Evolutionary conservation across 37 sponge, comb jelly and placozoan genomes (phyloP), one percentile per base, ranked within the genome.

Genomic region (Theonella swinhoei): DNA sequence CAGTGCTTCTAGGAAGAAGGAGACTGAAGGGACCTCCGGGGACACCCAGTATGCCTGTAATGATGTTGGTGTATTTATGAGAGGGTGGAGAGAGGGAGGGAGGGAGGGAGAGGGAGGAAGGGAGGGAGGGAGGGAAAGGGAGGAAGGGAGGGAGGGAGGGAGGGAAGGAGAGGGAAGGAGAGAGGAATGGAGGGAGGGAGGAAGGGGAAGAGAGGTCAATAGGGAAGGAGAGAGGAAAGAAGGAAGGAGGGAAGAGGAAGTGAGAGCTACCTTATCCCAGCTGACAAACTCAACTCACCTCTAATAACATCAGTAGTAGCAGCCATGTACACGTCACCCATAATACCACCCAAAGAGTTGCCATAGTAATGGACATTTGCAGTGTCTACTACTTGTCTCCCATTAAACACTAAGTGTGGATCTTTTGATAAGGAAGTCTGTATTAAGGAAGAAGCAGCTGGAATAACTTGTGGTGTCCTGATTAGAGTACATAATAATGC

Each of bases 261-360:
- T n/a, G n/a, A n/a, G n/a, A n/a, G n/a, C n/a, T n/a, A n/a, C n/a
- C n/a, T n/a, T n/a, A n/a, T n/a, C n/a, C n/a, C n/a, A n/a, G n/a
- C n/a, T n/a, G n/a, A n/a, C n/a, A n/a, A n/a, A n/a, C 11, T 20
- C 2, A 31, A 3, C 59, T 61, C 34, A 91, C 93, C 93, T 82
- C 77, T 93, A 23, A 22, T 24, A 22, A 93, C 83, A 85, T 85
- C 89, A 70, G 70, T 76, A 24, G 89, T 82, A 19, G 82, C 37
- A 29, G 93, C 93, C 93, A 93, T 93, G 80, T 88, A 93, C 11
- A 93, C 93, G 26, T 78, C 86, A 7, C 93, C 93, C 39, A 93
- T 24, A 38, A 93, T 81, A 0, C 93, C 93, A 64, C 93, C 93
- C 39, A 82, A 83, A 14, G 93, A 93, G 89, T 88, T 85, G 73